Evolutionary conservation across 2,113 vertebrate species (phyloP).

Genomic region (Nycticryphes semicollaris): DNA sequence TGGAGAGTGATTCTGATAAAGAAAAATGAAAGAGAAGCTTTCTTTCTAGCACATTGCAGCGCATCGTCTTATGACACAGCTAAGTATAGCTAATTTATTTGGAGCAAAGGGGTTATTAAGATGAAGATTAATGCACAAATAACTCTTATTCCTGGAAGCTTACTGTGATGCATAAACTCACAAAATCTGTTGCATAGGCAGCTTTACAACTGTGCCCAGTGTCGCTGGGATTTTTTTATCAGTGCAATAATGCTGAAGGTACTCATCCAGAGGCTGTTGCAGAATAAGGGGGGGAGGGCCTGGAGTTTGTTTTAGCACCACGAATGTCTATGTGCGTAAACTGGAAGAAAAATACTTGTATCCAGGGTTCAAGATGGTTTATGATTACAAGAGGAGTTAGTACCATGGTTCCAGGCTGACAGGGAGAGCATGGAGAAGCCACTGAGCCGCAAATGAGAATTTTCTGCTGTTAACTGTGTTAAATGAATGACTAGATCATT

Average conservation of each 20-base stretch:
- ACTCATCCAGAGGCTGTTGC: not conserved
- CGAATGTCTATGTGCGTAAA: not conserved
- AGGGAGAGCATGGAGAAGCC: not conserved
- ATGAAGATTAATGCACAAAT: slow-evolving; percentile 46
- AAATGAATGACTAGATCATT: not conserved
- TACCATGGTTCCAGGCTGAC: not conserved
- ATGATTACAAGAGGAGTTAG: not conserved
- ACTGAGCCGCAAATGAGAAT: not conserved
- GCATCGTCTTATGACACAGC: slow-evolving; percentile 18
- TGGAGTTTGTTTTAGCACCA: not conserved
- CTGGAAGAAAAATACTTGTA: not conserved
- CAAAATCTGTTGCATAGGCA: slow-evolving; percentile 7
- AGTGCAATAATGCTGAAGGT: not conserved
- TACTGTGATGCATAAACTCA: slow-evolving; percentile 22
- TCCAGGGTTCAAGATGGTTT: not conserved
- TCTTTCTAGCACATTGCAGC: not conserved
- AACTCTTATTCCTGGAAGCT: slow-evolving; percentile 43
- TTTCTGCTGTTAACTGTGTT: not conserved
- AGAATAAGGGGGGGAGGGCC: not conserved
- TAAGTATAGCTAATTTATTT: slow-evolving; percentile 45
- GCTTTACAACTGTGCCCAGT: not conserved
- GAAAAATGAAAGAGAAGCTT: not conserved
- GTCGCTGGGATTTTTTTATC: not conserved
- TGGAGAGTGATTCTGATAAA: not conserved
- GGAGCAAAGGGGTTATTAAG: slow-evolving; percentile 24